Conservation (phyloP, 2,113 vertebrate species). For the Hyla sarda region DNA sequence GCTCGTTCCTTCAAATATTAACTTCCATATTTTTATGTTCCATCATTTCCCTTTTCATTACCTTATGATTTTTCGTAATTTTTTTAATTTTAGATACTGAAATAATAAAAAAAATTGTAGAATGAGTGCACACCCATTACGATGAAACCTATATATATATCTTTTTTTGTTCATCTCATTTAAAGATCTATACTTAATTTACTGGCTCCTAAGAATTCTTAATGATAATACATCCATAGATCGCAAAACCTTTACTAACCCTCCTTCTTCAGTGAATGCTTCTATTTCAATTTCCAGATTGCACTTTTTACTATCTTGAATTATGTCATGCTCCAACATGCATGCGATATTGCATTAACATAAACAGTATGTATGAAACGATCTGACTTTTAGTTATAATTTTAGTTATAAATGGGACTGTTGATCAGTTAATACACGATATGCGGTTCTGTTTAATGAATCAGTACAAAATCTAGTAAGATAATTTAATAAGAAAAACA, state of each 20-base stretch:
- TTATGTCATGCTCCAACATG: conserved; percentile 32
- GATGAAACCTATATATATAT: too few species aligned
- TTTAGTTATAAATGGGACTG: not conserved
- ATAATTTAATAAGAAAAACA: conserved; percentile 53
- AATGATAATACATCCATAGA: not conserved
- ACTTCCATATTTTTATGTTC: conserved; percentile 61
- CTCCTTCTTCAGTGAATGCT: conserved; percentile 14
- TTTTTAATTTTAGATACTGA: not conserved
- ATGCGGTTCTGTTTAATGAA: conserved; percentile 63
- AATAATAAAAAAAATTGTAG: conserved; percentile 6
- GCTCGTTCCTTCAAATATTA: conserved; percentile 63
- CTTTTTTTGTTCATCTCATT: not conserved
- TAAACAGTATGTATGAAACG: conserved; percentile 19
- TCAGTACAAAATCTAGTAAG: conserved; percentile 60
- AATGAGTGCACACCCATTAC: not conserved
- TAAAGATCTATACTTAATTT: not conserved
- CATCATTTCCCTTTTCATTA: conserved; percentile 26
- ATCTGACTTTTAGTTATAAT: not conserved
- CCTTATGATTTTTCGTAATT: not conserved
- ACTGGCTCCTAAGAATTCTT: conserved; percentile 1
- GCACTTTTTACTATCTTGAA: conserved; percentile 40
- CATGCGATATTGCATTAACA: conserved; percentile 35
- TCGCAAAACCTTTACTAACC: not conserved
- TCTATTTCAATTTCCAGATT: conserved; percentile 14
- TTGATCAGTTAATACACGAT: conserved; percentile 54